These are phyloP conservation scores for Raja brachyura DNA, from an alignment of 2,113 vertebrate genomes.

Conservation along the genomic window DNA sequence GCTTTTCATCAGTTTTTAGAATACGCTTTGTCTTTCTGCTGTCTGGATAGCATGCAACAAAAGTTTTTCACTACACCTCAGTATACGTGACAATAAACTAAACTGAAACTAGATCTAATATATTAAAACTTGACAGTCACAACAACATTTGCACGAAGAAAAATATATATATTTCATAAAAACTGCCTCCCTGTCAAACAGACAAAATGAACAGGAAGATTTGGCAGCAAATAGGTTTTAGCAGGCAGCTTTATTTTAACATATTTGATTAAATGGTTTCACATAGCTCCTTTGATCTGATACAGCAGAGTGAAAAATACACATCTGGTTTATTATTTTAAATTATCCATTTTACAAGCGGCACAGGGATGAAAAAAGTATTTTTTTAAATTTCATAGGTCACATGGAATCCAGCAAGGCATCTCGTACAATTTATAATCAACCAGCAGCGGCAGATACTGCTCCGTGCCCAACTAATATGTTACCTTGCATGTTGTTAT, in stretches of 20 bases:
- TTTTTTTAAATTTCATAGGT: conserved; percentile 59
- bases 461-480: not conserved
- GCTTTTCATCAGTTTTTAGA: not conserved
- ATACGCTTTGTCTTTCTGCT: no score
- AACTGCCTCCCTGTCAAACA: not conserved
- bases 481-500: no score
- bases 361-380: conserved; percentile 50
- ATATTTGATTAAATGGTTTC: not conserved
- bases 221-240: not conserved
- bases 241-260: not conserved
- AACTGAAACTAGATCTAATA: no score
- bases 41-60: no score
- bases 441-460: no score
- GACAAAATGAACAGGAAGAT: not conserved
- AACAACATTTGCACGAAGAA: no score
- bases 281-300: not conserved
- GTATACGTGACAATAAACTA: no score
- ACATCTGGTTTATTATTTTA: not conserved
- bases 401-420: conserved; percentile 51
- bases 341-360: conserved; percentile 46
- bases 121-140: no score
- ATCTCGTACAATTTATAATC: conserved; percentile 48
- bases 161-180: not conserved
- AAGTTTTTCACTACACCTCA: no score
- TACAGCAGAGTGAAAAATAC: not conserved